phyloP scores from a whole-genome alignment of 2,888 invertebrate genomes.

The Tetragnatha montana region DNA sequence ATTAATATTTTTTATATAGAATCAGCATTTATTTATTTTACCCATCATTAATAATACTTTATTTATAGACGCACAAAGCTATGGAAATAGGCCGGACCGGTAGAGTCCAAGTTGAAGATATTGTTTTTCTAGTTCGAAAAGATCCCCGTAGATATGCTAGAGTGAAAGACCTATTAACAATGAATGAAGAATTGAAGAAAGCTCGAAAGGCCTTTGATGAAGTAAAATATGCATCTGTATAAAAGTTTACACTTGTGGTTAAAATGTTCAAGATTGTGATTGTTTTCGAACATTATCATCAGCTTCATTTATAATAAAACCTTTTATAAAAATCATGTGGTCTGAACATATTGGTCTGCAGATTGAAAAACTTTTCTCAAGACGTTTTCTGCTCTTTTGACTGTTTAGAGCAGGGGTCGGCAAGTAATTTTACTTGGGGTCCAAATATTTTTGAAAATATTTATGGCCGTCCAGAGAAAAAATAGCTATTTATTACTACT shows the following conservation, averaged over 20 bases:
- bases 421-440: no score
- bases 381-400: no score
- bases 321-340: no score
- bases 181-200: slow-evolving; percentile 99
- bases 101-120: slow-evolving; percentile 97
- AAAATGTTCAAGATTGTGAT: no score
- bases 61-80: slow-evolving; percentile 83
- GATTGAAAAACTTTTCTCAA: not conserved
- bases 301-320: no score
- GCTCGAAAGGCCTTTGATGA: slow-evolving; percentile 99
- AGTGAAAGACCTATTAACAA: slow-evolving; percentile 95
- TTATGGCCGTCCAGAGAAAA: no score
- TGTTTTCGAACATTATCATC: no score
- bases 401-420: no score
- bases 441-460: no score
- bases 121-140: slow-evolving; percentile 95
- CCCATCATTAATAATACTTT: not conserved
- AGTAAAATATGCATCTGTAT: slow-evolving; percentile 86
- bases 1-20: no score
- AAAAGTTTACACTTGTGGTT: not conserved
- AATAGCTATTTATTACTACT: no score
- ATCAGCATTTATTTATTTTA: not conserved
- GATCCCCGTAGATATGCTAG: slow-evolving; percentile 97
- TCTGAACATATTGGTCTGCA: not conserved
- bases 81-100: slow-evolving; percentile 98